Evolutionary conservation across 2,113 vertebrate species (phyloP).

Genomic region (Aspidoscelis tigris): DNA sequence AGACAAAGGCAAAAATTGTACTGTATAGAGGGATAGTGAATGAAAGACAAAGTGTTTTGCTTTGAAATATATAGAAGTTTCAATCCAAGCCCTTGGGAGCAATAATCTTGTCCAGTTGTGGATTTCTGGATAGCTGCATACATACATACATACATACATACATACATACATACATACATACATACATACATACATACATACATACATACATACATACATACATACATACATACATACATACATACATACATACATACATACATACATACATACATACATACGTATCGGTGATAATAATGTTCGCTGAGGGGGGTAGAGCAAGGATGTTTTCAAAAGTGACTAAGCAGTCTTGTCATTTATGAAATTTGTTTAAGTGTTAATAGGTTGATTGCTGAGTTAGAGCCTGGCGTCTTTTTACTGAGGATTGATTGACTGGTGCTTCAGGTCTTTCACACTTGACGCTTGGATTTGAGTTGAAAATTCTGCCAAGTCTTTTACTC

Average conservation of each 20-base stretch:
- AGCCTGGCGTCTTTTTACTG: slow-evolving; percentile 85
- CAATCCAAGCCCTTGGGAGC: slow-evolving; percentile 38
- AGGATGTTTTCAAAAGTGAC: slow-evolving; percentile 79
- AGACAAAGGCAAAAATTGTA: no score
- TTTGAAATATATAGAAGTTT: slow-evolving; percentile 8
- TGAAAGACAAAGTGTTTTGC: not conserved
- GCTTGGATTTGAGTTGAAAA: slow-evolving; percentile 93
- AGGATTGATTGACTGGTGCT: slow-evolving; percentile 95
- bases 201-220: no score
- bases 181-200: no score
- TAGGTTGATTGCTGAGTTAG: slow-evolving; percentile 87
- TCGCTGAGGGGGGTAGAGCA: slow-evolving; percentile 23
- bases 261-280: no score
- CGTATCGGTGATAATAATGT: no score
- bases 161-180: no score
- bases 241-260: no score
- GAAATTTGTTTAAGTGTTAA: slow-evolving; percentile 99
- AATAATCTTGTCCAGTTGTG: slow-evolving; percentile 39
- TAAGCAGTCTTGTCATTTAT: slow-evolving; percentile 90
- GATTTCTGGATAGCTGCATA: slow-evolving; percentile 32
- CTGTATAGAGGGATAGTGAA: not conserved
- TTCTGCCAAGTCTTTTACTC: slow-evolving; percentile 97
- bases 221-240: no score
- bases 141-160: no score
- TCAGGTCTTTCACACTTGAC: slow-evolving; percentile 91